Evolutionary conservation across 2,888 invertebrate species (phyloP).

Genomic region (Tenthredo distinguenda): DNA sequence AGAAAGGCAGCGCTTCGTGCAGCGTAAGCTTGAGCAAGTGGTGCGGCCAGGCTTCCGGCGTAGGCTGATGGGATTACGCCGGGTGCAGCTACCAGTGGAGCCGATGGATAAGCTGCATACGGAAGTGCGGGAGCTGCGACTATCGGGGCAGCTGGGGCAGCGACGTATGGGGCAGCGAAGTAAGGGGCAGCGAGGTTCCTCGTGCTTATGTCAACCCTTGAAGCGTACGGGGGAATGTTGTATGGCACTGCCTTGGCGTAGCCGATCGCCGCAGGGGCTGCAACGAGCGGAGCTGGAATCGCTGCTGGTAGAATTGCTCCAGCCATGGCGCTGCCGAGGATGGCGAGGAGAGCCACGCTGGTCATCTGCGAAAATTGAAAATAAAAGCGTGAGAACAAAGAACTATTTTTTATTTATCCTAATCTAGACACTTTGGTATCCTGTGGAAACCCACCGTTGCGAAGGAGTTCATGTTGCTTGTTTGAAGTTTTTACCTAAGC

Average conservation of each 20-base stretch:
- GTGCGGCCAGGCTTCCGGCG: constrained; percentile 60
- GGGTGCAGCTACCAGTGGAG: constrained; percentile 62
- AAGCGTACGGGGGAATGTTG: constrained; percentile 83
- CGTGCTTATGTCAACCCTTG: constrained; percentile 81
- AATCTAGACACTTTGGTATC: not conserved
- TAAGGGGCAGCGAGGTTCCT: constrained; percentile 68
- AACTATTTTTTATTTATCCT: not conserved
- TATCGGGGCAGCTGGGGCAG: constrained; percentile 76
- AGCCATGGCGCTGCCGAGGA: constrained; percentile 74
- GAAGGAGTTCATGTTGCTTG: constrained; percentile 62
- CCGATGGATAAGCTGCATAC: constrained; percentile 67
- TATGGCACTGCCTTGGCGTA: constrained; percentile 82
- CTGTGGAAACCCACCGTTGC: constrained; percentile 58
- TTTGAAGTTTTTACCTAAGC: constrained; percentile 55
- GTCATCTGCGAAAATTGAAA: constrained; percentile 56
- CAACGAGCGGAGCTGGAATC: constrained; percentile 73
- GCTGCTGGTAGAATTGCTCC: constrained; percentile 76
- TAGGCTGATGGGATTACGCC: constrained; percentile 61
- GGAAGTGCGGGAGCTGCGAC: constrained; percentile 67
- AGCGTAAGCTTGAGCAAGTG: constrained; percentile 52
- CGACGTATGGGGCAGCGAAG: constrained; percentile 74
- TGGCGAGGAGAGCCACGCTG: constrained; percentile 58
- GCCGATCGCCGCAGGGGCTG: constrained; percentile 81
- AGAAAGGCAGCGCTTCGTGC: not conserved
- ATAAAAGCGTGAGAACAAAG: not conserved